Conservation (phyloP, 2,888 invertebrate species). For the Lepidocyrtinus sp. region DNA sequence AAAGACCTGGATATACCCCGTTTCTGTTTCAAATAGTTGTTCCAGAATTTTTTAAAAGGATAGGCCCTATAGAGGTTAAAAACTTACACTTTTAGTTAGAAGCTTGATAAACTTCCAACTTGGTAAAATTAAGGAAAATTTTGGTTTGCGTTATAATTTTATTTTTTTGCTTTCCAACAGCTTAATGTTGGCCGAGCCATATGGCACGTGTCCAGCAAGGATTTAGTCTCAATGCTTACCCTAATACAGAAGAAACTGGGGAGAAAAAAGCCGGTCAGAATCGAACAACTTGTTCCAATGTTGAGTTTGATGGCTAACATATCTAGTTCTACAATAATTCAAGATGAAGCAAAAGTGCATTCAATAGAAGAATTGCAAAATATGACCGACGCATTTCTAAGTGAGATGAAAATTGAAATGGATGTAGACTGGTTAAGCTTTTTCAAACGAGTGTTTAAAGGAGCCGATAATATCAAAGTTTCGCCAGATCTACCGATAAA, state of each 20-base stretch:
- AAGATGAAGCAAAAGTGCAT: background rate
- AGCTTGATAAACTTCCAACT: too few relatives aligned
- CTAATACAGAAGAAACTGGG: conserved; percentile 12
- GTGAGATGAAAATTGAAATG: conserved; percentile 1
- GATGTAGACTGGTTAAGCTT: conserved; percentile 45
- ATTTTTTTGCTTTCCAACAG: background rate
- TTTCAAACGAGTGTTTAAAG: conserved; percentile 32
- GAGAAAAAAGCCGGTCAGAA: conserved; percentile 19
- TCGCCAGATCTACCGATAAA: background rate
- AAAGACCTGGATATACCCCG: conserved; percentile 31
- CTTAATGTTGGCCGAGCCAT: conserved; percentile 9
- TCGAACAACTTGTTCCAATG: conserved; percentile 23
- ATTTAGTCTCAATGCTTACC: conserved; percentile 28
- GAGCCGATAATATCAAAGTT: conserved; percentile 21
- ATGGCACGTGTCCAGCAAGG: conserved; percentile 21
- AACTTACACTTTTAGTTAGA: too few relatives aligned
- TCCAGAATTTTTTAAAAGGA: conserved; percentile 27
- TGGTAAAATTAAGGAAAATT: background rate
- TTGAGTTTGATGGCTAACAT: conserved; percentile 24
- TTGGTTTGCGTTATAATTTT: too few relatives aligned
- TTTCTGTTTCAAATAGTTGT: conserved; percentile 15
- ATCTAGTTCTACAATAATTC: conserved; percentile 21
- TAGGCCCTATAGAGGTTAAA: conserved; percentile 41
- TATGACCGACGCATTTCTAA: conserved; percentile 20
- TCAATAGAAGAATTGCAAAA: conserved; percentile 35